Base-by-base conservation (phyloP, 2,888 invertebrate species). In the Sinhomidia bicolor region DNA sequence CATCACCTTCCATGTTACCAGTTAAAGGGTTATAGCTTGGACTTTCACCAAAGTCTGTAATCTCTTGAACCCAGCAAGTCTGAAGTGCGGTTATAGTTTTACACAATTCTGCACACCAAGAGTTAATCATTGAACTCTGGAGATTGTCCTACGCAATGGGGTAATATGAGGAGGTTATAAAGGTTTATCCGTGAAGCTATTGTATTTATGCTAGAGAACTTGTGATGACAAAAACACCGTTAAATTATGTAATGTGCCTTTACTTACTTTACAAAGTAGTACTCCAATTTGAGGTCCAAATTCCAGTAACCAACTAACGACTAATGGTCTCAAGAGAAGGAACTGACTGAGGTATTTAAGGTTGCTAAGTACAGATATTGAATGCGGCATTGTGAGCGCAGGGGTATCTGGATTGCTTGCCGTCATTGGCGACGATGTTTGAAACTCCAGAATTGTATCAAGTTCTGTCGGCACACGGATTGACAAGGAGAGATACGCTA, bases 91-190 rank as follows among this genome's bases (percentile, higher is more conserved):
- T 89, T 41, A 92, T 91, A 6, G 92, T 91, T 86, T 92, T 92
- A 51, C 92, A 92, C 1, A 92, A 81, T 62, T 92, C 92, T 0
- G 92, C 92, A 85, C 92, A 92, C 92, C 92, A 92, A 4, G 92
- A 92, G 85, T 92, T 92, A 29, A 92, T 92, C 91, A 91, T 91
- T 4, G 92, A 92, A 68, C 90, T 91, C 44, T 92, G 91, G 9
- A 92, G 81, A 76, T 91, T 91, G 57, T 91, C 90, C 92, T 92
- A n/a, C n/a, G n/a, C n/a, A n/a, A n/a, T n/a, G n/a, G n/a, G n/a
- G n/a, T n/a, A n/a, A n/a, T n/a, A n/a, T n/a, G n/a, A n/a, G n/a
- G n/a, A n/a, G n/a, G n/a, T n/a, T n/a, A n/a, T n/a, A n/a, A n/a
- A n/a, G n/a, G n/a, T n/a, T n/a, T n/a, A n/a, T n/a, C n/a, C n/a